Evolutionary conservation across 2,797 vertebrate species (phyloP).

Genomic region (Florisuga fusca): DNA sequence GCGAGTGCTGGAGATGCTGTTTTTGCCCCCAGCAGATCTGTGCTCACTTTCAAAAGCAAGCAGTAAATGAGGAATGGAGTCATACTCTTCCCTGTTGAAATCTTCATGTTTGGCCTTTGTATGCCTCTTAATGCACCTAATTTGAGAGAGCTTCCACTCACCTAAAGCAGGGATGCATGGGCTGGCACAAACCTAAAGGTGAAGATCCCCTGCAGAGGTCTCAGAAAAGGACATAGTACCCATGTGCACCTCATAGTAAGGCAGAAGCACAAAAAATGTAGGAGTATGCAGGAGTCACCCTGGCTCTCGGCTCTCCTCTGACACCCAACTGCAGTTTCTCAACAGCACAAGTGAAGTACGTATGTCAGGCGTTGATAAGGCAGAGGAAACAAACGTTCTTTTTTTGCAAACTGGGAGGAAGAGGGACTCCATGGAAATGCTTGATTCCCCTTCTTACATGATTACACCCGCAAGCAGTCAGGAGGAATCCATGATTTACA

Average conservation of each 20-base stretch:
- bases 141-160: background rate
- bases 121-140: background rate
- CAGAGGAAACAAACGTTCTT: slow-evolving; percentile 38
- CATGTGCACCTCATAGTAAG: background rate
- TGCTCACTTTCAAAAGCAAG: background rate
- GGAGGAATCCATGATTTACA: slow-evolving; percentile 60
- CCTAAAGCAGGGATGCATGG: background rate
- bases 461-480: background rate
- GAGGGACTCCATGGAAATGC: slow-evolving; percentile 18
- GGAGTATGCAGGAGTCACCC: background rate
- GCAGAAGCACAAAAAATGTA: background rate
- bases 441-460: slow-evolving; percentile 38
- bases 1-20: background rate
- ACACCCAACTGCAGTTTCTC: slow-evolving; percentile 2
- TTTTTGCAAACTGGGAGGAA: slow-evolving; percentile 18
- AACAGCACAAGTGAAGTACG: background rate
- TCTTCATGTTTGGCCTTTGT: background rate
- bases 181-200: background rate
- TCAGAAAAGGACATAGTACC: background rate
- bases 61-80: background rate
- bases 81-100: background rate
- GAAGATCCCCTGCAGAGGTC: fast-evolving
- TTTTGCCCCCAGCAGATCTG: background rate
- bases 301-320: background rate
- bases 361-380: background rate